phyloP scores from a whole-genome alignment of 2,888 invertebrate genomes.

The Eupithecia dodoneata region DNA sequence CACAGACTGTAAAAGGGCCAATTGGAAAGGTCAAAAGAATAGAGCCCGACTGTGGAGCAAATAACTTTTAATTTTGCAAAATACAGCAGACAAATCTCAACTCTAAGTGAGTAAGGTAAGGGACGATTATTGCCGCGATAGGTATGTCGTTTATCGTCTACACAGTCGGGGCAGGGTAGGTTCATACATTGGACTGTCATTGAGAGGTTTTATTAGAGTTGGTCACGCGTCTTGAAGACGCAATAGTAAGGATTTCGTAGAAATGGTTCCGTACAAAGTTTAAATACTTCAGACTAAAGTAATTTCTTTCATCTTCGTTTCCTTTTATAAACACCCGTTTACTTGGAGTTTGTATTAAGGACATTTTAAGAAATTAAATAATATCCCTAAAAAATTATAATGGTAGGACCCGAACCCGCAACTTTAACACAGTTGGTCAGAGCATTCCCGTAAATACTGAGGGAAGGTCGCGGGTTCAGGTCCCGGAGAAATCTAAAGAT shows the following conservation, averaged over 20 bases:
- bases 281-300: background rate
- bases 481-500: too few relatives aligned
- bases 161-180: constrained; percentile 27
- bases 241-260: constrained; percentile 23
- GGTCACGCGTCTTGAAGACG: constrained; percentile 57
- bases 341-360: too few relatives aligned
- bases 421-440: too few relatives aligned
- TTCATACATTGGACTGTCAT: constrained; percentile 63
- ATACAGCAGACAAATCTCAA: background rate
- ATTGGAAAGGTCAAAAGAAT: background rate
- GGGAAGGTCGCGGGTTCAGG: too few relatives aligned
- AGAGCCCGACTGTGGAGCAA: background rate
- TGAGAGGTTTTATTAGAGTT: constrained; percentile 59
- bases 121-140: background rate
- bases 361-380: too few relatives aligned
- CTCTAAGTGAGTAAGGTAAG: background rate
- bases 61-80: background rate
- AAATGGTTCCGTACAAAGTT: constrained; percentile 36
- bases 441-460: too few relatives aligned
- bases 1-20: background rate
- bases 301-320: background rate
- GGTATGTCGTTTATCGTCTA: background rate
- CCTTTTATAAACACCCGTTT: too few relatives aligned
- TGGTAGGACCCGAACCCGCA: too few relatives aligned
- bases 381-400: too few relatives aligned